Evolutionary conservation across 2,113 vertebrate species (phyloP).

Genomic region (Theristicus caerulescens): DNA sequence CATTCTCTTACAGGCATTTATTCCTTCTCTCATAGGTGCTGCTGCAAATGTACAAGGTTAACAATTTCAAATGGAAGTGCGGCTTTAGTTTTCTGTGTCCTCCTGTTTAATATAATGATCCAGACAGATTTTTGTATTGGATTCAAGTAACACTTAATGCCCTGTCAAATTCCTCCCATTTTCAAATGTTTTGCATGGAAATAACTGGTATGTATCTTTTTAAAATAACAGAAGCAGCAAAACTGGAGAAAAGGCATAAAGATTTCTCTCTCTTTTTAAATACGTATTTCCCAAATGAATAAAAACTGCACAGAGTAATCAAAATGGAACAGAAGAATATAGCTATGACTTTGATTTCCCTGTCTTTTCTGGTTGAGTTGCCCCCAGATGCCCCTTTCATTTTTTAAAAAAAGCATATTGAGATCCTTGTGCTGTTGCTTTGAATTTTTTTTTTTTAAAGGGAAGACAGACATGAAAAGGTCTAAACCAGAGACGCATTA

Average conservation of each 20-base stretch:
- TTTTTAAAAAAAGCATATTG: not conserved
- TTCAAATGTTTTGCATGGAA: not conserved
- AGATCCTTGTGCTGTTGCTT: not conserved
- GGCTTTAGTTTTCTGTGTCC: not conserved
- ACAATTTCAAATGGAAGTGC: not conserved
- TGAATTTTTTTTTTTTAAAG: not conserved
- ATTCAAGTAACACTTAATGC: not conserved
- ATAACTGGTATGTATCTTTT: not conserved
- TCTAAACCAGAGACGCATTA: not conserved
- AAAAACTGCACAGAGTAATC: not conserved
- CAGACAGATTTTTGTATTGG: not conserved
- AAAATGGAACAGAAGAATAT: not conserved
- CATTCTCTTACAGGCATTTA: not conserved
- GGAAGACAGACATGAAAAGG: not conserved
- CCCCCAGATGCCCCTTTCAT: not conserved
- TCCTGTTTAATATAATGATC: not conserved
- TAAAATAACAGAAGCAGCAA: not conserved
- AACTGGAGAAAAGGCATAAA: not conserved
- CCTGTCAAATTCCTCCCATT: not conserved
- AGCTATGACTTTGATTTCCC: not conserved
- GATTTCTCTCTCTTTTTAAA: not conserved
- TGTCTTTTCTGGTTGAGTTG: constrained; percentile 16
- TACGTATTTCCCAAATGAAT: not conserved
- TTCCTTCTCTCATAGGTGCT: not conserved
- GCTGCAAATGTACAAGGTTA: not conserved